Base-by-base conservation (phyloP, 2,888 invertebrate species). In the Lasioglossum malachurum region DNA sequence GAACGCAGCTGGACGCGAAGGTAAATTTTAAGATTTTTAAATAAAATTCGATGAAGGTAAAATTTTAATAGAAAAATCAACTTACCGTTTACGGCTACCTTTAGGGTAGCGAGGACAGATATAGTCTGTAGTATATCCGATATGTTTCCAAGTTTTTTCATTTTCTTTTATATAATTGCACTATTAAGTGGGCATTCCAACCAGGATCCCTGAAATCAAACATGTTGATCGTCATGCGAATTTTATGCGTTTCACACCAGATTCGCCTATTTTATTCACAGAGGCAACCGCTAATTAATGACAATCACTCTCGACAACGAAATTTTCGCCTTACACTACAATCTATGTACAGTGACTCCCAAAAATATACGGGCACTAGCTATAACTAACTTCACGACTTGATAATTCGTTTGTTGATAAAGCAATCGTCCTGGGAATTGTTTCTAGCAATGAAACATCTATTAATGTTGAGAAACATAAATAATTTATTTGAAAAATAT, bases 121-220 rank as follows among this genome's bases (percentile, higher is more conserved):
- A 98, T 97, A 96, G 97, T 97, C 97, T 98, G 97, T 96, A 98
- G 97, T 97, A 98, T 97, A 93, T 95, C 96, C 95, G 96, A 96
- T 92, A 96, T 94, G 95, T 96, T 96, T 93, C 95, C 96, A 94
- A 95, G 96, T 95, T 95, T 96, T 96, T 95, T 96, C 97, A 97
- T 97, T 96, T 96, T 96, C 96, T 94, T 94, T 89, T 77, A 82
- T 31, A 19, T 2, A 35, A 35, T 78, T 86, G 80, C 86, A 88
- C 88, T 92, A 93, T 93, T 92, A 91, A 92, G 93, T 92, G 93
- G 93, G 94, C 95, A 94, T 95, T 92, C 93, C 94, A 94, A 92
- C 74, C 80, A 78, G 49, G 79, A 84, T 76, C 87, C 83, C 94
- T 93, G 90, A 75, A 91, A 92, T 44, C 12, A 75, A 12, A 77